Base-by-base conservation (phyloP, 2,888 invertebrate species). In the Chirona hameri region DNA sequence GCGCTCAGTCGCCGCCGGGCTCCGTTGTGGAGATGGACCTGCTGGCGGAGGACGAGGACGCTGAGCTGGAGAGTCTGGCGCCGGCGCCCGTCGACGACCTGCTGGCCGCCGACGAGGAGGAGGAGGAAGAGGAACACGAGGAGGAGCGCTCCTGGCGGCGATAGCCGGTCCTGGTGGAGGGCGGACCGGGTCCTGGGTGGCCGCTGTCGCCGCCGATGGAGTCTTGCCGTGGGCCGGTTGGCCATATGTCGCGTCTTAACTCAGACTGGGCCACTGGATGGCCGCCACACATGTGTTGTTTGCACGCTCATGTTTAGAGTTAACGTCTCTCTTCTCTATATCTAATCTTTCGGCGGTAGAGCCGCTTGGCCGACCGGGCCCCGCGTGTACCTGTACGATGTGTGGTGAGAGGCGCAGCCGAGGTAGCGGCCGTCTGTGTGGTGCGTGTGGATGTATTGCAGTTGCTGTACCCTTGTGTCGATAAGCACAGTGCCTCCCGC, bases 101-200 rank as follows among this genome's bases (percentile, higher is more conserved):
- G 31, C 90, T 96, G 21, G 93, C 93, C 86, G 93, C 9, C 24
- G 82, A 82, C 57, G 83, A 83, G 86, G 94, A 96, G 86, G 96
- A 96, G 84, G 96, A 96, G 81, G 96, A 96, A 79, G 94, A 95
- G 24, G 93, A 93, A 81, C 93, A 93, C 84, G 93, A 94, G 76
- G 94, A 94, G 88, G 93, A 94, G 86, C 91, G 96, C 85, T 95
- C 95, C 48, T 97, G 97, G 97, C 90, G 96, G 85, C 95, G 96
- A 93, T 95, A 91, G 93, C 88, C 48, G 60, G 24, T 27, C 57
- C 29, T n/a, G 3, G 27, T n/a, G 9, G 14, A 24, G n/a, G 69
- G 52, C 46, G 27, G 29, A n/a, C 57, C 24, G 24, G 76, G 39
- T 21, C 39, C 24, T 21, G 24, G 24, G 21, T 18, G 4, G 15